Base-by-base conservation (phyloP, 2,888 invertebrate species). In the Augochlorella aurata region DNA sequence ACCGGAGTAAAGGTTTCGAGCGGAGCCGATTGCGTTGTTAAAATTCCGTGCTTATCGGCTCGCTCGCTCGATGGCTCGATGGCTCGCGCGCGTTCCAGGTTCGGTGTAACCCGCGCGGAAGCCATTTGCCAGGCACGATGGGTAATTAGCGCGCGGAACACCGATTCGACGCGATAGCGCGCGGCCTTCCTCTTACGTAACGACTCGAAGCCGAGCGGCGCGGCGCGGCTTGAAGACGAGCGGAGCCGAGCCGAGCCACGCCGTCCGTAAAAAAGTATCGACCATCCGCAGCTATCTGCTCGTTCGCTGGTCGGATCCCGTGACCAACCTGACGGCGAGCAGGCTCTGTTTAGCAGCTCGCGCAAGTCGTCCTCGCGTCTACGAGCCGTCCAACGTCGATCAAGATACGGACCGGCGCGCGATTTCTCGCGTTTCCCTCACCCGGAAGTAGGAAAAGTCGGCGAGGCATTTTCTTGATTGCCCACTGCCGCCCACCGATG, bases 91-190 rank as follows among this genome's bases (percentile, higher is more conserved):
- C 78, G 87, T 79, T 85, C 80, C 69, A 77, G 79, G 76, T 79
- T 78, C 74, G 78, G 72, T 70, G 85, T 83, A 84, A 87, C 82
- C 88, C 90, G 89, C 92, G 92, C 92, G 92, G 92, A 92, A 92
- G 91, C 89, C 90, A 91, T 92, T 92, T 91, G 91, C 92, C 92
- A 90, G 89, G 89, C 86, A 89, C 89, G 90, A 90, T 92, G 89
- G 89, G 88, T 92, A 92, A 92, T 92, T 92, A 92, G 90, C 91
- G 91, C 91, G 91, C 89, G 91, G 91, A 90, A 89, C 90, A 88
- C 88, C 90, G 92, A 92, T 91, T 88, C 89, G 79, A 49, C 79
- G 83, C 81, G 85, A 84, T 87, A 86, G 77, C 84, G 70, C 65
- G 71, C 82, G 87, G 87, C 88, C 88, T 88, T 88, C 86, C 87